phyloP scores from a whole-genome alignment of 2,888 invertebrate genomes.

The Tryphoninae sp. region DNA sequence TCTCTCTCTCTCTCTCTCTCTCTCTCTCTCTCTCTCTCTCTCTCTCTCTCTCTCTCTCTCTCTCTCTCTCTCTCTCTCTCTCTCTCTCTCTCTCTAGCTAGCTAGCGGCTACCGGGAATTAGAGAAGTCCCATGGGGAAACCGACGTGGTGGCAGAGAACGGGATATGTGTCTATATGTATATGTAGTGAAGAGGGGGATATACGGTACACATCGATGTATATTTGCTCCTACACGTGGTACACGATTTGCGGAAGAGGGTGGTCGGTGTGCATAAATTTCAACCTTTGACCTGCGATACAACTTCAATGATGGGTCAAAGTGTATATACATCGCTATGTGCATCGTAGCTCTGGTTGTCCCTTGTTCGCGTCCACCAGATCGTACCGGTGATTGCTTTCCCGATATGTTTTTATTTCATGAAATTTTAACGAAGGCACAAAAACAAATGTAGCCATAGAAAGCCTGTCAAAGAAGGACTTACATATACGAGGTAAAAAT shows the following conservation, averaged over 20 bases:
- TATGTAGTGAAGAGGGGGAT: not conserved
- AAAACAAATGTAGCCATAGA: conserved; percentile 8
- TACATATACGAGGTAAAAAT: conserved; percentile 25
- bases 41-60: too few relatives aligned
- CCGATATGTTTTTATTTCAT: conserved; percentile 3
- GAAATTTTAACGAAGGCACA: conserved; percentile 10
- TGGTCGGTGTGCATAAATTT: conserved; percentile 54
- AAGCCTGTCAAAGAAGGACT: conserved; percentile 25
- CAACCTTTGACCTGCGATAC: conserved; percentile 39
- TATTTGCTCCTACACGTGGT: not conserved
- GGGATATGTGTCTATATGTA: conserved; percentile 18
- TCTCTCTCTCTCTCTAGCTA: not conserved
- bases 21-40: too few relatives aligned
- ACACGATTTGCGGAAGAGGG: conserved; percentile 15
- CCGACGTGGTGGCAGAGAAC: conserved; percentile 31
- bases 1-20: not conserved
- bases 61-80: too few relatives aligned
- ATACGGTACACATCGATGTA: not conserved
- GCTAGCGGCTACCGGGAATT: conserved; percentile 41
- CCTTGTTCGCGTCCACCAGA: conserved; percentile 24
- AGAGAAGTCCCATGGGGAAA: conserved; percentile 53
- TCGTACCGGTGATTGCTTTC: conserved; percentile 25
- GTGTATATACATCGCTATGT: not conserved
- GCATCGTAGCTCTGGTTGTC: not conserved
- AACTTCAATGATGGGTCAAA: conserved; percentile 26